phyloP scores from a whole-genome alignment of 2,113 vertebrate genomes.

The Scomber colias region DNA sequence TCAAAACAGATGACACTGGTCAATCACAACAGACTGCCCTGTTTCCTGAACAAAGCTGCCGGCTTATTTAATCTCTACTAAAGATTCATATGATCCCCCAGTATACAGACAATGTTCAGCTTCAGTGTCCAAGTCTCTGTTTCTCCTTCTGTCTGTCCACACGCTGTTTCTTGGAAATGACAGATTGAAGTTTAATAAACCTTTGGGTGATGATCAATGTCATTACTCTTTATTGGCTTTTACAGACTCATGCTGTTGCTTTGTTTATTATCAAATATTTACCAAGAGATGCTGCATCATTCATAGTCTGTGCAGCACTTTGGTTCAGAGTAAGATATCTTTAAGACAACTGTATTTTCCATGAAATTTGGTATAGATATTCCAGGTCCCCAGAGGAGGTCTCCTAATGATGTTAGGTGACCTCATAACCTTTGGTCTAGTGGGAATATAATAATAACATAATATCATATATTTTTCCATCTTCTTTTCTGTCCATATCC shows the following conservation, averaged over 20 bases:
- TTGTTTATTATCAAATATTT: not conserved
- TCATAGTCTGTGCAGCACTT: not conserved
- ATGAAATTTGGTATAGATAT: not conserved
- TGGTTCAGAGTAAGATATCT: not conserved
- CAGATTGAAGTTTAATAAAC: no score
- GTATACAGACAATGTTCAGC: no score
- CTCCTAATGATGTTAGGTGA: not conserved
- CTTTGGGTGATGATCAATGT: not conserved
- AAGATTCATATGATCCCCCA: no score
- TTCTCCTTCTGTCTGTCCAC: no score
- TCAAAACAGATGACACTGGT: constrained; percentile 27
- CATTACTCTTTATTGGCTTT: not conserved
- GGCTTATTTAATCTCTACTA: no score
- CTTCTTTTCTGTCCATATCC: no score
- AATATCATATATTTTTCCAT: no score
- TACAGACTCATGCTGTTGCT: not conserved
- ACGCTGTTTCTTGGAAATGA: no score
- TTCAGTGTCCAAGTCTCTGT: no score
- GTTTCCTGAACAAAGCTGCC: not conserved
- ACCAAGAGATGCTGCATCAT: no score
- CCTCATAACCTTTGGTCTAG: no score
- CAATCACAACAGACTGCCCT: constrained; percentile 4
- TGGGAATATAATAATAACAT: no score
- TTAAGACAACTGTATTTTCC: not conserved
- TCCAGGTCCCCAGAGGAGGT: not conserved